Percentiles rank a stretch among this genome's conserved stretches.
Conservation (phyloP, 1,140 invertebrate genomes). For the Diprion similis region DNA sequence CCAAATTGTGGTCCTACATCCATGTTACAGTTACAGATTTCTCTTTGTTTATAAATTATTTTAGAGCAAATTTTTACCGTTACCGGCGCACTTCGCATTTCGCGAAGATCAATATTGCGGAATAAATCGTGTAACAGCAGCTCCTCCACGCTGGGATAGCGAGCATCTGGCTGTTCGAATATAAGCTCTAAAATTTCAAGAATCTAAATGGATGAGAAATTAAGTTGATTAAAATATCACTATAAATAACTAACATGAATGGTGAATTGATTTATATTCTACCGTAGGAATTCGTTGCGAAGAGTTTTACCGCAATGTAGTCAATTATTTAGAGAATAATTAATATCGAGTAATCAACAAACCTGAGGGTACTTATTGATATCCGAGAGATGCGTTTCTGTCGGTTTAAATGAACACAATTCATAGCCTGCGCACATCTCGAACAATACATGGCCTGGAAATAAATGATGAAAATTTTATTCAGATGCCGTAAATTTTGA, state of each 20-base stretch:
- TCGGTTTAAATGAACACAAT: conserved; percentile 75
- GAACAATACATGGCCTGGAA: conserved; percentile 79
- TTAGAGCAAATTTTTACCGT: conserved; percentile 52
- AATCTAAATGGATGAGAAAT: conserved; percentile 62
- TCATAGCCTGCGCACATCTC: conserved; percentile 91
- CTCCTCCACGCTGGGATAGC: conserved; percentile 77
- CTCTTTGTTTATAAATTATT: background rate
- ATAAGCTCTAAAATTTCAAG: conserved; percentile 82
- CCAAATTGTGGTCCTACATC: too few species aligned
- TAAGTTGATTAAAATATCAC: background rate
- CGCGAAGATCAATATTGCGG: conserved; percentile 84
- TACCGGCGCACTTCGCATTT: conserved; percentile 73
- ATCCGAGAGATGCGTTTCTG: conserved; percentile 74
- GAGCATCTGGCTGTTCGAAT: conserved; percentile 72
- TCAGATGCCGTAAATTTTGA: conserved; percentile 15
- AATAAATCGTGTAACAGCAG: conserved; percentile 83
- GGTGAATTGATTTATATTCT: background rate
- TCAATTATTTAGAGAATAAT: conserved; percentile 12
- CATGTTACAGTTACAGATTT: too few species aligned
- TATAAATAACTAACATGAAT: too few species aligned
- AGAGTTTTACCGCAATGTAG: conserved; percentile 3
- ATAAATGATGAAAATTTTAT: conserved; percentile 29
- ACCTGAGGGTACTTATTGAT: conserved; percentile 79
- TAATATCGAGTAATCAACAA: conserved; percentile 28
- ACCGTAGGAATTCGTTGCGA: background rate